phyloP scores from a whole-genome alignment of 1,140 invertebrate species.

The Planococcus citri region DNA sequence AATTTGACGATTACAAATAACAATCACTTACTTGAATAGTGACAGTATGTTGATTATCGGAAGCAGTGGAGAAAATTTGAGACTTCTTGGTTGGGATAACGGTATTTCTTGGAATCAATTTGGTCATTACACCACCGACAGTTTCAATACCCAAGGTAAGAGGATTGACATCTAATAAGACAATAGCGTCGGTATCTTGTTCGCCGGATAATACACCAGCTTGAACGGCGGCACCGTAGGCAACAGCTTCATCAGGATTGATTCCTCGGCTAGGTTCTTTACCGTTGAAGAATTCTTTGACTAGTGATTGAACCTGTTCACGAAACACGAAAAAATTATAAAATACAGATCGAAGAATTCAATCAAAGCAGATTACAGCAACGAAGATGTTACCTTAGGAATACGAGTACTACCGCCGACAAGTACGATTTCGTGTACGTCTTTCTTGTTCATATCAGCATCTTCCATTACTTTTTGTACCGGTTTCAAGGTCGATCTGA shows the following conservation, averaged over 20 bases:
- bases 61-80: conserved; percentile 97
- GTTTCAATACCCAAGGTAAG: conserved; percentile 99
- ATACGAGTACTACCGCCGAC: conserved; percentile 99
- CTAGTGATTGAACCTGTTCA: conserved; percentile 78
- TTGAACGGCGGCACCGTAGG: conserved; percentile 97
- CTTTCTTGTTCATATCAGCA: conserved; percentile 96
- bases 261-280: conserved; percentile 90
- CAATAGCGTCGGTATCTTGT: conserved; percentile 91
- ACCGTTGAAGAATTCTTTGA: conserved; percentile 97
- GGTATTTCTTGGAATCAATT: conserved; percentile 93
- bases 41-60: conserved; percentile 97
- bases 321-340: no score
- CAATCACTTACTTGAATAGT: conserved; percentile 65
- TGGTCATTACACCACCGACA: conserved; percentile 99
- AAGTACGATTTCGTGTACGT: conserved; percentile 96
- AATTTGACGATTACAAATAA: neutral
- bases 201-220: conserved; percentile 81
- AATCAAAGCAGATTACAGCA: no score
- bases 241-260: conserved; percentile 96
- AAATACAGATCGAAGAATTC: no score
- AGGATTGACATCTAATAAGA: conserved; percentile 94
- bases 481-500: conserved; percentile 95
- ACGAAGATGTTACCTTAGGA: conserved; percentile 57
- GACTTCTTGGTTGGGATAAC: conserved; percentile 99
- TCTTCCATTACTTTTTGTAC: conserved; percentile 98